phyloP scores from a whole-genome alignment of 2,797 vertebrate species.

The Epinephelus coioides region DNA sequence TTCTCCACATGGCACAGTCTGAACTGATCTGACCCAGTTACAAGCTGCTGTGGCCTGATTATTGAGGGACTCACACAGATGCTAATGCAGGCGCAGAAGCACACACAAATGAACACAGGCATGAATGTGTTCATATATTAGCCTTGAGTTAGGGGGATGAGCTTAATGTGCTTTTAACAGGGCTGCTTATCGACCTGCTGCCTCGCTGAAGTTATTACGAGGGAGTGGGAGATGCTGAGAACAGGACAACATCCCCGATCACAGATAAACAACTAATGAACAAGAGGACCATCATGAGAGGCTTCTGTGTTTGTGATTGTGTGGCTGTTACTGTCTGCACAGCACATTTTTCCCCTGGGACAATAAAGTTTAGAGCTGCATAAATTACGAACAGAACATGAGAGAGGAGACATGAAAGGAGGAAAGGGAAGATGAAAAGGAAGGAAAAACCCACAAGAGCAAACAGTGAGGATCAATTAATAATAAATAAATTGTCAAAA shows the following conservation, averaged over 20 bases:
- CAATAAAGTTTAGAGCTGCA: conserved; percentile 25
- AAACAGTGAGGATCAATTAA: too few relatives aligned
- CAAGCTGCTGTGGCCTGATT: conserved; percentile 28
- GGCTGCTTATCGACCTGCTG: conserved; percentile 50
- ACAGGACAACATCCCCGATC: conserved; percentile 34
- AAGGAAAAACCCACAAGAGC: too few relatives aligned
- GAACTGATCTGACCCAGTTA: conserved; percentile 41
- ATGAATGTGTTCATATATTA: conserved; percentile 23
- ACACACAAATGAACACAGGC: conserved; percentile 18
- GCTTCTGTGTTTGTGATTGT: conserved; percentile 35
- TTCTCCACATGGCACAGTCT: conserved; percentile 35
- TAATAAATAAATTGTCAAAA: too few relatives aligned
- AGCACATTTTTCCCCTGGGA: conserved; percentile 32
- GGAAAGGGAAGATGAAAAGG: neutral
- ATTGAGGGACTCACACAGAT: conserved; percentile 29
- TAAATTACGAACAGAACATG: conserved; percentile 11
- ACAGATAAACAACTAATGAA: conserved; percentile 58
- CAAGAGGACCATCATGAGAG: conserved; percentile 12
- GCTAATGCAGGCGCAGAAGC: neutral
- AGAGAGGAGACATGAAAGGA: neutral
- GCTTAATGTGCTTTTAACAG: conserved; percentile 66
- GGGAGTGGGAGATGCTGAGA: conserved; percentile 10
- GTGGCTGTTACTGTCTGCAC: conserved; percentile 24
- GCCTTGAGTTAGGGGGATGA: conserved; percentile 24
- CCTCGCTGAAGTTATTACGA: conserved; percentile 46